Evolutionary conservation across 2,797 vertebrate genomes (phyloP), one percentile per base, ranked within the genome.

Genomic region (Sciaenops ocellatus): DNA sequence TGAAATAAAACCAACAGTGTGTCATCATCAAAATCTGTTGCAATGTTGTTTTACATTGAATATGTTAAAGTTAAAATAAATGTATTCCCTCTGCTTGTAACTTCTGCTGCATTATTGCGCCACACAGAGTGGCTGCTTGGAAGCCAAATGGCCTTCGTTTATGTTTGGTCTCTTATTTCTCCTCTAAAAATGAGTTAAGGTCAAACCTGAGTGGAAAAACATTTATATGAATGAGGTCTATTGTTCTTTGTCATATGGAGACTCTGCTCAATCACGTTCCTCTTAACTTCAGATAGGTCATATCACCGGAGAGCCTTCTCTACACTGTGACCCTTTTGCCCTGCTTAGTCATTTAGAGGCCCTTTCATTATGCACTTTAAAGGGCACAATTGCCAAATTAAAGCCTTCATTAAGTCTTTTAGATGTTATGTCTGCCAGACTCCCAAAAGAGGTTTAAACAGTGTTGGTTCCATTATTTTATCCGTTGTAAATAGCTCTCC

Each of bases 21-120:
- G 73, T 80, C 80, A 69, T 88, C 83, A 85, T 79, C 54, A 47
- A 74, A 69, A 86, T 60, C 47, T 72, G 76, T 51, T 68, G 73
- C 68, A 71, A 66, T 61, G 54, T 65, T 84, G 48, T 81, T 76
- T 80, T 80, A 62, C 18, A 34, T 64, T 26, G 0, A 64, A 63
- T 77, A 82, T 76, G 34, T 34, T 46, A 26, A 18, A 64, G 28
- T 81, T 72, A 28, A 72, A 80, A 59, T 44, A 34, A 50, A 70
- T 79, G 54, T 41, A 48, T 69, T 55, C 44, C 12, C 52, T 62
- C 80, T 26, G 47, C n/a, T 30, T 2, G 51, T 42, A 75, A 69
- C 54, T 78, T 78, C 41, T 76, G 56, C 41, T 60, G 44, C n/a
- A 11, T 30, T 59, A 24, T 52, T 68, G 64, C 73, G 64, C 26